Conservation (phyloP, 1,140 invertebrate species). For the Medauroidea extradentata region DNA sequence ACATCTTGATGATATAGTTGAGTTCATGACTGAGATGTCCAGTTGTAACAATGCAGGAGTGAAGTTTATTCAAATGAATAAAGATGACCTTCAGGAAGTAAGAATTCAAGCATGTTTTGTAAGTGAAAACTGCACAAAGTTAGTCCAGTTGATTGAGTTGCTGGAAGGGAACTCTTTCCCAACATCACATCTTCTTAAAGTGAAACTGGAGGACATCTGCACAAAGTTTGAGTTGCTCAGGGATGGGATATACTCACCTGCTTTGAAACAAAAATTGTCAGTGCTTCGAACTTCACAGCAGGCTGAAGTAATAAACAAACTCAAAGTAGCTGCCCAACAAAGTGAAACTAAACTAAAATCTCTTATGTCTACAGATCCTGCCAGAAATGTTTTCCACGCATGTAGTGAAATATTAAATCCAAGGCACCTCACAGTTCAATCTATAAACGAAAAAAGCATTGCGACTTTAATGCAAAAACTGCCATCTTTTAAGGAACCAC, state of each 20-base stretch:
- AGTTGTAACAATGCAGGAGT: not conserved
- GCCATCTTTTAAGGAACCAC: no score
- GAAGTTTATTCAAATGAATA: not conserved
- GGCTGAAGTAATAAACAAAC: not conserved
- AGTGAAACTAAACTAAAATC: not conserved
- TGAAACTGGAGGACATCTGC: not conserved
- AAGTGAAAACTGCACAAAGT: not conserved
- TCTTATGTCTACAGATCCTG: not conserved
- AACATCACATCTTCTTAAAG: not conserved
- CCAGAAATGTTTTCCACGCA: not conserved
- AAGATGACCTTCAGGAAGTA: not conserved
- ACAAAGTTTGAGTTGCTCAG: not conserved
- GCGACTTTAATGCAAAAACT: no score
- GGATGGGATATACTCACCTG: not conserved
- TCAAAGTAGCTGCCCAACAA: slow-evolving; percentile 1
- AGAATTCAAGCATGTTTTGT: not conserved
- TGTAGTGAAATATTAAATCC: not conserved
- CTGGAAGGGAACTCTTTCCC: not conserved
- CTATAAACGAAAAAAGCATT: no score
- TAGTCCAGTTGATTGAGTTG: slow-evolving; percentile 2
- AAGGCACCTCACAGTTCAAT: not conserved
- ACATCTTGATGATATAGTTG: not conserved
- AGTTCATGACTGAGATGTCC: not conserved
- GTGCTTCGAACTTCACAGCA: not conserved
- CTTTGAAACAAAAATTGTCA: not conserved